phyloP scores from a whole-genome alignment of 2,888 invertebrate species.

The Endomychus coccineus region DNA sequence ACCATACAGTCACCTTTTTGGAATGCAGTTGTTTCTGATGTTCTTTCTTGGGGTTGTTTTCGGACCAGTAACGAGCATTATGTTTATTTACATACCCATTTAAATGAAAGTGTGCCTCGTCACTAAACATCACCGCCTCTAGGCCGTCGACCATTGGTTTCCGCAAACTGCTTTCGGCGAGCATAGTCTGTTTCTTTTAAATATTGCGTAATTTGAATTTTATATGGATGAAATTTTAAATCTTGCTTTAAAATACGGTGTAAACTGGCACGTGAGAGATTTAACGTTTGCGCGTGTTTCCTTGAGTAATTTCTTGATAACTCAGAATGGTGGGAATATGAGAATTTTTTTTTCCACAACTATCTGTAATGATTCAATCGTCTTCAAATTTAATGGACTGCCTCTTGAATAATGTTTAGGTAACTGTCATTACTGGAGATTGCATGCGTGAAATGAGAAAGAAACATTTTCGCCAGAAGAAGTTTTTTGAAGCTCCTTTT shows the following conservation, averaged over 20 bases:
- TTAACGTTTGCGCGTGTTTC: not conserved
- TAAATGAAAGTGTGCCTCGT: too few species aligned
- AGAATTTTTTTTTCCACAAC: too few species aligned
- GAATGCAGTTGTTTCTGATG: slow-evolving; percentile 1
- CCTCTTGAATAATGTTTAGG: too few species aligned
- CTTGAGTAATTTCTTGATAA: too few species aligned
- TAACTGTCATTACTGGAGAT: too few species aligned
- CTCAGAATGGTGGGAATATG: too few species aligned
- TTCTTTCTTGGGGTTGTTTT: not conserved
- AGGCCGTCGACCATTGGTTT: not conserved
- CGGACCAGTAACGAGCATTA: not conserved
- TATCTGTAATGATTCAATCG: too few species aligned
- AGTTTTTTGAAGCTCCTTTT: too few species aligned
- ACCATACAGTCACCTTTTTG: not conserved
- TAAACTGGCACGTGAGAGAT: not conserved
- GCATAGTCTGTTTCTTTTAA: not conserved
- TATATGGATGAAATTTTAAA: not conserved
- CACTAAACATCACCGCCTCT: not conserved
- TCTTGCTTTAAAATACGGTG: not conserved
- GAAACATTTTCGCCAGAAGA: too few species aligned
- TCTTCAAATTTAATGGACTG: too few species aligned
- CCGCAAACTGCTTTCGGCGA: not conserved
- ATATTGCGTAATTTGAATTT: slow-evolving; percentile 1
- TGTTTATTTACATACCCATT: not conserved
- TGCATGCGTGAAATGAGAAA: too few species aligned